Base-by-base conservation (phyloP, 92 coral and sea anemone genomes). In the Virgularia gustaviana region DNA sequence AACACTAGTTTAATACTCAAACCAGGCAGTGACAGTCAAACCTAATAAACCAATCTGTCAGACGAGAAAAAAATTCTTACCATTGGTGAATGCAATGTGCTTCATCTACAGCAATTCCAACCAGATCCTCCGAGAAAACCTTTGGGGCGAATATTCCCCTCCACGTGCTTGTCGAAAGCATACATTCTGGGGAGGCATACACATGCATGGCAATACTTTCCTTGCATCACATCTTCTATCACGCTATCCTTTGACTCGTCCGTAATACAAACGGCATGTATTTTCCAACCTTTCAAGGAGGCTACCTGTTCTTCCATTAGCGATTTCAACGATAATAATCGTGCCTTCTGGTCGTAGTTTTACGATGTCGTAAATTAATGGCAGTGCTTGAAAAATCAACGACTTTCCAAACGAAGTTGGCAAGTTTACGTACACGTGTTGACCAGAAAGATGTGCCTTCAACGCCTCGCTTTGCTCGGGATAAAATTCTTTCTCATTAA, bases 381-480 rank as follows among this genome's bases (percentile, higher is more conserved):
- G 66, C 12, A 60, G 43, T 33, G 66, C 66, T 60, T 60, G 66
- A 60, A 60, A 60, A n/a, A 60, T 35, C 66, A 60, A 60, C 1
- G 66, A 60, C 45, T 60, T 60, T 60, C 66, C 66, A 60, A 60
- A 60, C 43, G 66, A 64, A 38, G 71, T 64, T 18, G 71, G 71
- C 71, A 64, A 18, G 71, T 64, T 64, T 6, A 64, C 71, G 42
- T 64, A 64, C 15, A 64, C 71, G 30, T 64, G 71, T 64, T 60
- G 66, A n/a, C 66, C 66, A 12, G 66, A 60, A 60, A 60, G 37
- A 47, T 60, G 37, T 33, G 66, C 51, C 34, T 64, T 15, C 30
- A 38, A 64, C 36, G 71, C 71, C 71, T 64, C 71, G 9, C 22
- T 25, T 38, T 64, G 71, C 19, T 64, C 34, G n/a, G 54, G 54